These are phyloP conservation scores for Nycticebus coucang DNA, from an alignment of 2,113 vertebrate genomes.

Conservation along the genomic window DNA sequence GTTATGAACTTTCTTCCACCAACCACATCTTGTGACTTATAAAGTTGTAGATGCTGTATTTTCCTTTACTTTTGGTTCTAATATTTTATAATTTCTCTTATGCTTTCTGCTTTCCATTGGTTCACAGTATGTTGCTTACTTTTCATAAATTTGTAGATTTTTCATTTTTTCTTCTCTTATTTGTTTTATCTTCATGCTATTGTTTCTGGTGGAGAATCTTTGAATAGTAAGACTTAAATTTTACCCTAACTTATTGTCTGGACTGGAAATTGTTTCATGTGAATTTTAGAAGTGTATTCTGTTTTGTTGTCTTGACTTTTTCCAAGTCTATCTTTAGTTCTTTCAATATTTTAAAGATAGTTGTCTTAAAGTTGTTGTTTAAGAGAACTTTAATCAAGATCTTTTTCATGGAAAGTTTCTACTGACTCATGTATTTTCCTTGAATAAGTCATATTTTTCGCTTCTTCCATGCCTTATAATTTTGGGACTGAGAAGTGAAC, in stretches of 20 bases:
- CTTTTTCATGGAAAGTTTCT: not conserved
- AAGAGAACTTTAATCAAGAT: not conserved
- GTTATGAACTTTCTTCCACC: too few species aligned
- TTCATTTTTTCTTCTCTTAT: not conserved
- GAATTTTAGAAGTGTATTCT: not conserved
- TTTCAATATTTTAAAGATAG: not conserved
- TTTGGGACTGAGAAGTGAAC: not conserved
- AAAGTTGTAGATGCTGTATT: not conserved
- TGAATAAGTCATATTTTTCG: not conserved
- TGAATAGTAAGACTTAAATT: not conserved
- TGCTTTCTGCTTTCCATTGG: not conserved
- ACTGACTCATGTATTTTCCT: not conserved
- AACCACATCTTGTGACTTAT: not conserved
- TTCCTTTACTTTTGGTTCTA: not conserved
- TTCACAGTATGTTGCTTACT: not conserved
- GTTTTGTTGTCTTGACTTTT: not conserved
- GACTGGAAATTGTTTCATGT: not conserved
- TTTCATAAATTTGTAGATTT: not conserved
- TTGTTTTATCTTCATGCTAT: not conserved
- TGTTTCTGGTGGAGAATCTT: not conserved
- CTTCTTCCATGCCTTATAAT: not conserved
- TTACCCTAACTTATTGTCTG: not conserved
- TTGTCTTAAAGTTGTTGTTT: not conserved
- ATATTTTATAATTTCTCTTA: not conserved
- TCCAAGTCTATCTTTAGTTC: not conserved